These are phyloP conservation scores for Mercenaria mercenaria DNA, from an alignment of 1,140 invertebrate genomes.

Conservation along the genomic window DNA sequence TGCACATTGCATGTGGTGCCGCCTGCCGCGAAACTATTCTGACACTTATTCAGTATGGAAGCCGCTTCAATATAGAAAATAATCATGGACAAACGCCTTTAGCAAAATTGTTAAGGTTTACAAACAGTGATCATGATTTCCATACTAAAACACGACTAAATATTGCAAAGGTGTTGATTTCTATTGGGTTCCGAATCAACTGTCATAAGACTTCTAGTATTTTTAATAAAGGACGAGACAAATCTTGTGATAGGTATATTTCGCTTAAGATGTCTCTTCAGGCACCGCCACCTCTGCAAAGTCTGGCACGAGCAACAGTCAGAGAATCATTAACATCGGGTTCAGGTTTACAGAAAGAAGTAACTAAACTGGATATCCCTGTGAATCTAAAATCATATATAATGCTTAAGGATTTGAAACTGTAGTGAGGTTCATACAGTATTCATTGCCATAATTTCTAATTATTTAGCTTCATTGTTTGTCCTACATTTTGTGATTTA, in stretches of 20 bases:
- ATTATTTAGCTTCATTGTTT: neutral
- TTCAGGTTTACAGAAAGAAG: neutral
- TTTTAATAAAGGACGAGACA: constrained; percentile 57
- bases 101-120: constrained; percentile 73
- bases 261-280: constrained; percentile 27
- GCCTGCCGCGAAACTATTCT: constrained; percentile 64
- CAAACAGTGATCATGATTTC: constrained; percentile 65
- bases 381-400: constrained; percentile 61
- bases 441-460: neutral
- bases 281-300: constrained; percentile 52
- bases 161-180: constrained; percentile 71
- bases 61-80: constrained; percentile 71
- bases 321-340: constrained; percentile 40
- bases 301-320: constrained; percentile 55
- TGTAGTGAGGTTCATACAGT: neutral
- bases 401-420: constrained; percentile 51
- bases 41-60: constrained; percentile 70
- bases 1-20: constrained; percentile 74
- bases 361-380: constrained; percentile 64
- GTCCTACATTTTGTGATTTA: neutral
- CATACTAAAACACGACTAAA: constrained; percentile 70
- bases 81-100: constrained; percentile 74
- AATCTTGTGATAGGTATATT: constrained; percentile 63
- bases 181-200: constrained; percentile 71
- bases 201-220: neutral